Conservation (phyloP, 2,888 invertebrate species). For the Pheosia gnoma region DNA sequence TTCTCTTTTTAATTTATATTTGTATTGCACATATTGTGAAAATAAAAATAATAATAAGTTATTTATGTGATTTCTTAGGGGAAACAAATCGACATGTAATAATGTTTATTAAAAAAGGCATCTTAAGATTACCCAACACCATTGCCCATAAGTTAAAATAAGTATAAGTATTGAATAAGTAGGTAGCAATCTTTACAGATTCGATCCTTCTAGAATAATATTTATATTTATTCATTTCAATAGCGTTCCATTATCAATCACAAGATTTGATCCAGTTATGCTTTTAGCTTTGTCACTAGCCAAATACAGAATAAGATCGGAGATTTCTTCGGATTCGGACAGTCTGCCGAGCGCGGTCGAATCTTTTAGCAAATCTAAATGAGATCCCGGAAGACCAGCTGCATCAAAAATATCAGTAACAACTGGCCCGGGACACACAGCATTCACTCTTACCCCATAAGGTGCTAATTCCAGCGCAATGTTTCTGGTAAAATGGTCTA, state of each 20-base stretch:
- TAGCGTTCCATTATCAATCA: slow-evolving; percentile 35
- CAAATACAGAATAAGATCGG: slow-evolving; percentile 43
- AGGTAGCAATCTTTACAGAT: too few species aligned
- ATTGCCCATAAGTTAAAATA: too few species aligned
- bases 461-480: slow-evolving; percentile 86
- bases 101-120: too few species aligned
- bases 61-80: too few species aligned
- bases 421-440: slow-evolving; percentile 49
- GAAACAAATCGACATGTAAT: too few species aligned
- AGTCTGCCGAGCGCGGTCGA: slow-evolving; percentile 35
- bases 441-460: slow-evolving; percentile 88
- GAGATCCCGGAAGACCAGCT: slow-evolving; percentile 9
- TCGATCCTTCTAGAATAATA: too few species aligned
- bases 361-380: slow-evolving; percentile 8
- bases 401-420: slow-evolving; percentile 76
- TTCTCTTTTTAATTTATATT: too few species aligned
- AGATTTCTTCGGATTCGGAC: slow-evolving; percentile 28
- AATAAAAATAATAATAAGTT: too few species aligned
- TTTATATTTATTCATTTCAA: slow-evolving; percentile 4
- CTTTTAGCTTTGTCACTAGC: slow-evolving; percentile 47
- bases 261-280: slow-evolving; percentile 40
- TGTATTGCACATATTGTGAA: too few species aligned
- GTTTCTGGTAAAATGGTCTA: slow-evolving; percentile 46
- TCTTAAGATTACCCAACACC: too few species aligned
- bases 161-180: too few species aligned